Percentiles rank a stretch among this genome's conserved stretches.
Conservation (phyloP, 2,888 invertebrate genomes). For the Frankliniella intonsa region DNA sequence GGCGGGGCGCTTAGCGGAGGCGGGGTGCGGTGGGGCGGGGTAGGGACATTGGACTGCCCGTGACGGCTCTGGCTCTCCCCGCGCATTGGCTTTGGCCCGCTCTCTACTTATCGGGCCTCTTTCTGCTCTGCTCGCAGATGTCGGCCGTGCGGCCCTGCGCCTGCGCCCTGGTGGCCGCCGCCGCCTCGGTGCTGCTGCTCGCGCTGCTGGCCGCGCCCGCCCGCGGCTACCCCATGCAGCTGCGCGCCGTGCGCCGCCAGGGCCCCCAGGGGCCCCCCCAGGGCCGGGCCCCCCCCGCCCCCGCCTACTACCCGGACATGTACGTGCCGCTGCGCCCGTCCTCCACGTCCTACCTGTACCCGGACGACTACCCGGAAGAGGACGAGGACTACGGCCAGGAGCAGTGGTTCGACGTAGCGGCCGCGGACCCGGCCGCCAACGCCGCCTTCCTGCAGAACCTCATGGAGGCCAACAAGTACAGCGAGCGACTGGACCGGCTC, state of each 20-base stretch:
- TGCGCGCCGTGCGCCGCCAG: no score
- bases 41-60: neutral
- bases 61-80: no score
- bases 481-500: constrained; percentile 1
- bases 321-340: neutral
- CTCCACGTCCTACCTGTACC: neutral
- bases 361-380: constrained; percentile 17
- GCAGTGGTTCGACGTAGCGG: constrained; percentile 6
- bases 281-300: neutral
- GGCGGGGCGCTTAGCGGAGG: neutral
- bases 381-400: constrained; percentile 8
- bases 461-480: constrained; percentile 11
- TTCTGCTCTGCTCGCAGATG: neutral
- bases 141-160: neutral
- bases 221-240: no score
- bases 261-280: no score
- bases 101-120: neutral
- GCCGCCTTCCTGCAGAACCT: constrained; percentile 23
- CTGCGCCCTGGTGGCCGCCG: no score
- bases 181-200: neutral
- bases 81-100: no score
- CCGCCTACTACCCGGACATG: constrained; percentile 6
- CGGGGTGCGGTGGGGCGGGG: neutral
- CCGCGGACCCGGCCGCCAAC: constrained; percentile 6
- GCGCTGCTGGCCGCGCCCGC: neutral